Evolutionary conservation across 64 coral and sea anemone genomes (phyloP).

Genomic region (Astreopora myriophthalma): DNA sequence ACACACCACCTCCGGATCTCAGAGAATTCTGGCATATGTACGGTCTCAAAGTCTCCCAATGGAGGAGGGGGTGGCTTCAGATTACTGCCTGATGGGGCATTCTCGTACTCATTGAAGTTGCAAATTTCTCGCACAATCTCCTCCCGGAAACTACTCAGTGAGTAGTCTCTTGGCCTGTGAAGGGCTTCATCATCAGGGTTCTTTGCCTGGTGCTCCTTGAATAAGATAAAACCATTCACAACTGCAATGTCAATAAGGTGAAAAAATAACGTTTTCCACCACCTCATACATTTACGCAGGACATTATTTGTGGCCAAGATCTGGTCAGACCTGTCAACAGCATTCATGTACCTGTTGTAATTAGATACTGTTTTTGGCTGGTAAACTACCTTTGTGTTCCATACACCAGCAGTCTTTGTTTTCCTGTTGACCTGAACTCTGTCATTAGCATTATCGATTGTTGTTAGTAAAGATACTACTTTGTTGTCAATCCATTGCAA

Average conservation of each 20-base stretch:
- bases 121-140: constrained; percentile 63
- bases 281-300: neutral
- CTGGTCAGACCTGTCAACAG: constrained; percentile 73
- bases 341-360: constrained; percentile 77
- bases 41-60: constrained; percentile 30
- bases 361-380: constrained; percentile 51
- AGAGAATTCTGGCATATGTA: constrained; percentile 61
- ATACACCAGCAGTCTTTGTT: constrained; percentile 36
- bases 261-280: constrained; percentile 36
- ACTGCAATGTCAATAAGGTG: constrained; percentile 28
- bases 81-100: constrained; percentile 27
- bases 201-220: constrained; percentile 38
- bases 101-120: constrained; percentile 42
- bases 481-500: constrained; percentile 76
- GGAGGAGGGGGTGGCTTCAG: neutral
- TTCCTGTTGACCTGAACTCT: constrained; percentile 58
- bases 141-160: constrained; percentile 57
- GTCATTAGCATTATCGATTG: constrained; percentile 72
- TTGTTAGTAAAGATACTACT: constrained; percentile 58
- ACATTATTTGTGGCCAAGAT: constrained; percentile 64
- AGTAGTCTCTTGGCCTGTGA: constrained; percentile 32
- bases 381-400: constrained; percentile 1
- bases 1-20: constrained; percentile 50
- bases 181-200: constrained; percentile 64
- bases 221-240: constrained; percentile 43